Percentiles rank a stretch among this genome's conserved stretches.
phyloP scores from a whole-genome alignment of 2,888 invertebrate genomes.

The Nomada hirtipes region DNA sequence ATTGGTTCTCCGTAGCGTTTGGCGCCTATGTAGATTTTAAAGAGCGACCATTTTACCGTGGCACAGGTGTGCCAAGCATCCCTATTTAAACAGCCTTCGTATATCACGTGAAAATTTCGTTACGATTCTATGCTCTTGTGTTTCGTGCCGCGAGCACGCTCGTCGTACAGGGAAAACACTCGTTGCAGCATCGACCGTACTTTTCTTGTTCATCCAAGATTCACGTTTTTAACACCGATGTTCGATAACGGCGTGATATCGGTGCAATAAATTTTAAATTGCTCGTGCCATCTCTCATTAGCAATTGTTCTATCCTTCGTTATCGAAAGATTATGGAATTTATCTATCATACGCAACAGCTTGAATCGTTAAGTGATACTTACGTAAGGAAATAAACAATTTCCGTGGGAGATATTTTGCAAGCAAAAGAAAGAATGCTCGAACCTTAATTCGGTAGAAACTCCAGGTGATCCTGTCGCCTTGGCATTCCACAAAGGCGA shows the following conservation, averaged over 20 bases:
- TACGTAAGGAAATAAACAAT: slow-evolving; percentile 12
- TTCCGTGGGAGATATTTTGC: neutral
- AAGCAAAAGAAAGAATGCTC: neutral
- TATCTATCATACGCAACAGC: neutral
- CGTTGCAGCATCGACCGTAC: neutral
- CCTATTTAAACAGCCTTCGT: slow-evolving; percentile 21
- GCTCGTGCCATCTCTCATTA: slow-evolving; percentile 13
- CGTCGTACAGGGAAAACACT: neutral
- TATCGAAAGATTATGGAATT: slow-evolving; percentile 3
- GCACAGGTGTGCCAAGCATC: slow-evolving; percentile 42
- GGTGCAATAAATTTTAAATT: slow-evolving; percentile 1
- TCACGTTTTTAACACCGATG: neutral
- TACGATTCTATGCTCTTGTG: neutral
- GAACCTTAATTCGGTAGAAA: neutral
- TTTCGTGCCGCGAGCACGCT: neutral
- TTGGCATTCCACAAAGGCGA: neutral
- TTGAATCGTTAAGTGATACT: slow-evolving; percentile 9
- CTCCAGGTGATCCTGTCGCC: neutral
- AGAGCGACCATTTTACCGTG: slow-evolving; percentile 18
- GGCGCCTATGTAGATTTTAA: slow-evolving; percentile 43
- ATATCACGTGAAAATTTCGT: slow-evolving; percentile 26
- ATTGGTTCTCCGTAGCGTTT: slow-evolving; percentile 32
- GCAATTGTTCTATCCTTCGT: neutral
- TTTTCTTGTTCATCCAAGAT: neutral
- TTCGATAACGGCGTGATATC: neutral